Evolutionary conservation across 2,113 vertebrate species (phyloP), one percentile per base, ranked within the genome.

Genomic region (Hemicordylus capensis): DNA sequence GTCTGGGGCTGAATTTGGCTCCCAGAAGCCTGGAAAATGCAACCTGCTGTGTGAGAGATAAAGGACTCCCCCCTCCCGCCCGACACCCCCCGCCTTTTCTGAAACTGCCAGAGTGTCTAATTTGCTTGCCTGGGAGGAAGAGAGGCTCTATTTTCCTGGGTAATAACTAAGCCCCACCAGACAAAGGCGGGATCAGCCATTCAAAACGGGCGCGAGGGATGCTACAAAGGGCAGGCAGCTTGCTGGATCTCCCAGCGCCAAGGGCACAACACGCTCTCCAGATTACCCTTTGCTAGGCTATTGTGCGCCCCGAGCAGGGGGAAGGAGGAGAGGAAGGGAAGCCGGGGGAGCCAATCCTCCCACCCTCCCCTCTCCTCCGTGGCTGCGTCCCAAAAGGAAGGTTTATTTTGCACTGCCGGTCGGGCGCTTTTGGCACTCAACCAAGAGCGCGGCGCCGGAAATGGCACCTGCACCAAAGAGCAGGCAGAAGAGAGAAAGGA

Each of bases 51-150:
- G 76, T 64, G n/a, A 8, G 4, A 6, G 48, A 83, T 69, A 61
- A n/a, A 85, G 72, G 56, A 42, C 28, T 5, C 59, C 61, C 37
- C 58, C 37, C n/a, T n/a, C 39, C 56, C 14, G 9, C 59, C 14
- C 37, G 9, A 22, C 34, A n/a, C 46, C 59, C 3, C 46, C 76
- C 61, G 56, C 78, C 89, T 88, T 87, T 85, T 48, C 1, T 4
- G 39, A 80, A 87, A 91, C 58, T 88, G 86, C 85, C 81, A 90
- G 79, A 83, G 85, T 14, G 0, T 84, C 91, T 72, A 42, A 91
- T 90, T 87, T 91, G 31, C 85, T 89, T 22, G 10, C 89, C 12
- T 19, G 85, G 88, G 90, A 91, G 84, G 88, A 89, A 37, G 54
- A 89, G 73, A 87, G 83, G 76, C 39, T 83, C 90, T 84, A 24